Evolutionary conservation across 1,140 invertebrate species (phyloP), one percentile per base, ranked within the genome.

Genomic region (Drosophila kikkawai): DNA sequence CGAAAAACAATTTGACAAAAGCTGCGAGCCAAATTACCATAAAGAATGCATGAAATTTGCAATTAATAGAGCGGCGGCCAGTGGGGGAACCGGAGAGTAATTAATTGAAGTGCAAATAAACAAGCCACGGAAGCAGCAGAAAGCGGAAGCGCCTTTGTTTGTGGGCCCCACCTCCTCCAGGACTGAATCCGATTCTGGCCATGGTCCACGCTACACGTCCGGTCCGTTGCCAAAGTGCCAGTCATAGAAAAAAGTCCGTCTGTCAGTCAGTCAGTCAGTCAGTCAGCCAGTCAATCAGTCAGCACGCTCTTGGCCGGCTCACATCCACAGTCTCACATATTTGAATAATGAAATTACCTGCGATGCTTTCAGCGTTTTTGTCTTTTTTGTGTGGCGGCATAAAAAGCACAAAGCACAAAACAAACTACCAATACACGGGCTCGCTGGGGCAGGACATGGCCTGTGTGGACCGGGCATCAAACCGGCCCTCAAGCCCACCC

Each of bases 341-440:
- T 70, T 84, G 79, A 82, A 85, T 90, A 90, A 90, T 90, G 82
- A 85, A 90, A 90, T 90, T 90, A 91, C 70, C 71, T 79, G 56
- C 53, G 47, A 58, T 68, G 71, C 70, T 79, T 75, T 88, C 63
- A 68, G n/a, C 47, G 74, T 71, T 67, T 57, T 53, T 58, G 47
- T 60, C 39, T 36, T 59, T 66, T 69, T 69, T 78, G 64, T 73
- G 53, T 12, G 51, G 36, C 55, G 53, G 56, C 78, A 70, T 65
- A 68, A 70, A 79, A 66, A 73, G 55, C 47, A 83, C 76, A 87
- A 76, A 79, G 57, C 75, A 53, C 48, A 64, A 70, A 81, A 80
- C 81, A 82, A 79, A 64, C 75, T 39, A 48, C 56, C 69, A 64
- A 56, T 56, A 79, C 63, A 58, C 32, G 19, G 57, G 37, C 17